Percentiles rank a stretch among this genome's conserved stretches.
Conservation (phyloP, 2,113 vertebrate genomes). For the Microcebus lehilahytsara region DNA sequence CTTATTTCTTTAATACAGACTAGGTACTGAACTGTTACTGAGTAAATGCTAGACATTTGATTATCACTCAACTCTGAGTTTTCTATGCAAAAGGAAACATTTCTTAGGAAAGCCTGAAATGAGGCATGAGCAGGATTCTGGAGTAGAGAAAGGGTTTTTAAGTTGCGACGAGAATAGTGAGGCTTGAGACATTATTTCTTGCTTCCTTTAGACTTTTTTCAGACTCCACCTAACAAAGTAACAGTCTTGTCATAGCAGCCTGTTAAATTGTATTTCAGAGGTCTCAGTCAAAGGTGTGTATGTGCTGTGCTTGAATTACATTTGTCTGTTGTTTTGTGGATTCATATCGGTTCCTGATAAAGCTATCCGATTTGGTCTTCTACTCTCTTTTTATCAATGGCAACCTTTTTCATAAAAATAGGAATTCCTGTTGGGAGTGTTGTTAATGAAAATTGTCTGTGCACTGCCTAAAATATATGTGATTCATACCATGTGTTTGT, state of each 20-base stretch:
- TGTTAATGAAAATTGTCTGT: slow-evolving; percentile 58
- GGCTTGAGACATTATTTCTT: background rate
- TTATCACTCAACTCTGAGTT: background rate
- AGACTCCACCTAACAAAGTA: background rate
- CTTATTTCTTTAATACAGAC: background rate
- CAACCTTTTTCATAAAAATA: slow-evolving; percentile 51
- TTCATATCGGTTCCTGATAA: background rate
- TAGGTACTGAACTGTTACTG: background rate
- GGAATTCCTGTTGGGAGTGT: slow-evolving; percentile 12
- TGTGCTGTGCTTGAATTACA: background rate
- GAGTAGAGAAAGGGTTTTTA: background rate
- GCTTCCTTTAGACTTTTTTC: background rate
- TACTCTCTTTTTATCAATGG: slow-evolving; percentile 56
- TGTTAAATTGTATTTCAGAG: background rate
- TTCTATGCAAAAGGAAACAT: background rate
- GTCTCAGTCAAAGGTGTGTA: background rate
- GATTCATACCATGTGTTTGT: slow-evolving; percentile 57
- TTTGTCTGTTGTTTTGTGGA: background rate
- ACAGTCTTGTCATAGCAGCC: background rate
- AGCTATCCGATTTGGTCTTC: background rate
- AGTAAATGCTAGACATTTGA: background rate
- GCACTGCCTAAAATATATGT: slow-evolving; percentile 46
- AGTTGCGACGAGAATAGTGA: background rate
- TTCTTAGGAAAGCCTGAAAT: background rate
- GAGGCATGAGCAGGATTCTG: background rate